Evolutionary conservation across 2,797 vertebrate species (phyloP), one percentile per base, ranked within the genome.

Genomic region (Adrianichthys oophorus): DNA sequence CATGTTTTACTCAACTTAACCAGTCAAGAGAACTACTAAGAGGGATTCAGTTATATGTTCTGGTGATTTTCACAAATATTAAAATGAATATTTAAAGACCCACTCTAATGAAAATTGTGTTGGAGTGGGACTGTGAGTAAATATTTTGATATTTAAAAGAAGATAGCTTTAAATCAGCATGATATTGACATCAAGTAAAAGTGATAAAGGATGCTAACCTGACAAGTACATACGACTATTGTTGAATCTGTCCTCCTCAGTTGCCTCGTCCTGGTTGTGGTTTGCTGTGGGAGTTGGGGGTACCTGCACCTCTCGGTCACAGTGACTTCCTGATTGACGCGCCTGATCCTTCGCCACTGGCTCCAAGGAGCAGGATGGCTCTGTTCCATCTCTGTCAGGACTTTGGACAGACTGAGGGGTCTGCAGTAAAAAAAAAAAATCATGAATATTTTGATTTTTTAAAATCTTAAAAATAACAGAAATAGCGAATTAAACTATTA

Each of bases 141-240:
- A 32, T 32, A 32, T 32, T 32, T 12, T 8, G 12, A 37, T 37
- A 37, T 12, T 12, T 37, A 37, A 37, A 37, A 13, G 10, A 37
- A 37, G 7, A 10, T 32, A 12, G 29, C 7, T 32, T 8, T 7
- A 32, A 12, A 32, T 32, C 8, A 32, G 29, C 10, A 37, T 37
- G 8, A 2, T 32, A 32, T 4, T 37, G 32, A 37, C 32, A 37
- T 37, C 32, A 37, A 37, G 32, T 37, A 13, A 37, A 37, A 13
- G 32, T 3, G 29, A 32, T 37, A 10, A 37, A 65, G 29, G 68
- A 43, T 56, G 65, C 87, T 85, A 83, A 93, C 92, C 92, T 87
- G 91, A 92, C 82, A 92, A 86, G 84, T 93, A 91, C 89, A 91
- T 90, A 78, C 87, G 90, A 56, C 89, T 91, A 78, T 79, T 91